phyloP scores from a whole-genome alignment of 2,113 vertebrate species.

The Pungitius pungitius region DNA sequence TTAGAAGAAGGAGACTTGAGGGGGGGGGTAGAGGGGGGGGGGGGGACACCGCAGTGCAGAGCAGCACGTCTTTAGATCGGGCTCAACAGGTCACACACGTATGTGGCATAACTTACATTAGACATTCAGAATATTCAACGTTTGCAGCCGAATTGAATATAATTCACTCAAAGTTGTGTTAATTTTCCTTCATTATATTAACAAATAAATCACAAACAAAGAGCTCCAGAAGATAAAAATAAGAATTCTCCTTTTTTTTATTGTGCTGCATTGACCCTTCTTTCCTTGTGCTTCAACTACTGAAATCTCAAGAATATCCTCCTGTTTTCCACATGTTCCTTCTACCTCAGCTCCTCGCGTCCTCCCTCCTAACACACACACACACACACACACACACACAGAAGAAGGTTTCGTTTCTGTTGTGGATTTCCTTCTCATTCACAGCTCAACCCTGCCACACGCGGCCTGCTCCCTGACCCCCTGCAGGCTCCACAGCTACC shows the following conservation, averaged over 20 bases:
- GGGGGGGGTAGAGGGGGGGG: neutral
- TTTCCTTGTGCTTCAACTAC: neutral
- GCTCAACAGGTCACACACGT: slow-evolving; percentile 17
- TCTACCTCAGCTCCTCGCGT: neutral
- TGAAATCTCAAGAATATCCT: neutral
- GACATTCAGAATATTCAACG: neutral
- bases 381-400: neutral
- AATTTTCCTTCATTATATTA: too few relatives aligned
- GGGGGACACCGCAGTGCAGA: neutral
- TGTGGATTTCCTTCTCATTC: slow-evolving; percentile 28
- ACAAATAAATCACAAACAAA: slow-evolving; percentile 5
- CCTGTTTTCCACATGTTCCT: neutral
- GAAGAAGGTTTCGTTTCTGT: slow-evolving; percentile 16
- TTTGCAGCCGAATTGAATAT: slow-evolving; percentile 11
- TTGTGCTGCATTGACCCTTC: neutral
- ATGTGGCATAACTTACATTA: neutral
- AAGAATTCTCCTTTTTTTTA: neutral
- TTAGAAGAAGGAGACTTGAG: slow-evolving; percentile 7
- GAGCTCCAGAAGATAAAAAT: too few relatives aligned
- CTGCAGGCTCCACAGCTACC: slow-evolving; percentile 58
- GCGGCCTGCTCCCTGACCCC: slow-evolving; percentile 53
- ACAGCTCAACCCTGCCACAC: slow-evolving; percentile 24
- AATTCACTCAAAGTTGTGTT: neutral
- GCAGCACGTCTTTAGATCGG: slow-evolving; percentile 6
- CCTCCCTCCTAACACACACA: neutral